Evolutionary conservation across 1,140 invertebrate genomes (phyloP).

Genomic region (Lineus longissimus): DNA sequence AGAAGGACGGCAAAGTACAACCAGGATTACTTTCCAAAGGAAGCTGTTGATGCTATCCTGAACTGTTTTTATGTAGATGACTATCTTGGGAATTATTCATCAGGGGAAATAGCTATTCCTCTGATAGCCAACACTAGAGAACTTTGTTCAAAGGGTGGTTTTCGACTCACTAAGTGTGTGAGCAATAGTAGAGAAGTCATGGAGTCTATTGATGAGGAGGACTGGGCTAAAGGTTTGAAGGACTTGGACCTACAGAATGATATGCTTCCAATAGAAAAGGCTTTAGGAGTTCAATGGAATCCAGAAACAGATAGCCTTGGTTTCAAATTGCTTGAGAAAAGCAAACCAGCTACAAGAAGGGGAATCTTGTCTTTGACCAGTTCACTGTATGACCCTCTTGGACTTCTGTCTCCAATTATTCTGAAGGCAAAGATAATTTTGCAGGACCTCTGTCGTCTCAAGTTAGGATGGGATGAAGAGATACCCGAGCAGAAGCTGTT

Average conservation of each 20-base stretch:
- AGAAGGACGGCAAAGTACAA: slow-evolving; percentile 16
- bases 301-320: slow-evolving; percentile 1
- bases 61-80: slow-evolving; percentile 25
- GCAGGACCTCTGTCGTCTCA: slow-evolving; percentile 16
- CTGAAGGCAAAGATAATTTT: slow-evolving; percentile 18
- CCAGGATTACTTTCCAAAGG: not conserved
- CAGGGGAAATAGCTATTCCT: slow-evolving; percentile 7
- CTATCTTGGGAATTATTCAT: slow-evolving; percentile 9
- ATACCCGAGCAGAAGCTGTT: too few relatives aligned
- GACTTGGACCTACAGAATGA: slow-evolving; percentile 3
- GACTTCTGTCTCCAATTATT: slow-evolving; percentile 21
- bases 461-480: slow-evolving; percentile 22
- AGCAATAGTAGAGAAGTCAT: too few relatives aligned
- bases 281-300: too few relatives aligned
- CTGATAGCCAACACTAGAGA: slow-evolving; percentile 1
- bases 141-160: slow-evolving; percentile 6
- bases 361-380: slow-evolving; percentile 18
- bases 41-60: not conserved
- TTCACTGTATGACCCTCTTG: slow-evolving; percentile 33
- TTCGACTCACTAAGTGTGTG: not conserved
- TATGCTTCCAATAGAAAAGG: too few relatives aligned
- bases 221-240: slow-evolving; percentile 3
- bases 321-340: slow-evolving; percentile 3
- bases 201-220: slow-evolving; percentile 8
- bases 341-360: slow-evolving; percentile 14